Percentiles rank a stretch among this genome's conserved stretches.
Conservation (phyloP, 2,113 vertebrate genomes). For the Chaetops frenatus region DNA sequence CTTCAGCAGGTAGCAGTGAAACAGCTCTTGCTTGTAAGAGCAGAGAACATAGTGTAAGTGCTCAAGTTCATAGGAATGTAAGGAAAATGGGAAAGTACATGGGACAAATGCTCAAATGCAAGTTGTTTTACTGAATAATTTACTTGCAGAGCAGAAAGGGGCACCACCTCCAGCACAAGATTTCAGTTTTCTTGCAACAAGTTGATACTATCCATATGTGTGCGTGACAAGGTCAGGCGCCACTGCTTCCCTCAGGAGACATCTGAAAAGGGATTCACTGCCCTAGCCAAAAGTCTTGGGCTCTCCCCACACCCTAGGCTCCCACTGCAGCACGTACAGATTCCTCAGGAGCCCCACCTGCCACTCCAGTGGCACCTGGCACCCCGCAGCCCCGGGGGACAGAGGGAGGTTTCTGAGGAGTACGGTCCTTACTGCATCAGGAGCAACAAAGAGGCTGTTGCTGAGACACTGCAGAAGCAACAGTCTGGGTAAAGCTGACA, state of each 20-base stretch:
- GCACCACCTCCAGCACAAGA: background rate
- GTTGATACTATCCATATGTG: background rate
- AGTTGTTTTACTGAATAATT: background rate
- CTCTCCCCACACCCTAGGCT: background rate
- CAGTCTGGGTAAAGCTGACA: background rate
- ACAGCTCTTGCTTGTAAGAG: background rate
- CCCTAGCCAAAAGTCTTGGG: background rate
- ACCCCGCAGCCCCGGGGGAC: background rate
- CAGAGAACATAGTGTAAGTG: background rate
- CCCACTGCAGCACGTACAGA: rapidly evolving
- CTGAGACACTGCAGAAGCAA: background rate
- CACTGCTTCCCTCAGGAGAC: background rate
- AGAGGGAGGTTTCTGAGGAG: background rate
- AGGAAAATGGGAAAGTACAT: background rate
- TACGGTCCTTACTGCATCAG: background rate
- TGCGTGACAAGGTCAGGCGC: background rate
- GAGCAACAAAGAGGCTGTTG: background rate
- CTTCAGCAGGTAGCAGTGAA: background rate
- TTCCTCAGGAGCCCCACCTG: background rate
- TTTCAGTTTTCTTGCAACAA: background rate
- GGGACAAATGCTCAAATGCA: background rate
- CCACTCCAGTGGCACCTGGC: background rate
- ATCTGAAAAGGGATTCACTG: background rate
- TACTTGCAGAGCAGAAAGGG: background rate
- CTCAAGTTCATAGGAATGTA: background rate